A percentile compares a stretch with the other conserved stretches of the same genome.
These are phyloP conservation scores for Balaeniceps rex DNA, from an alignment of 2,113 vertebrate genomes.

Conservation along the genomic window DNA sequence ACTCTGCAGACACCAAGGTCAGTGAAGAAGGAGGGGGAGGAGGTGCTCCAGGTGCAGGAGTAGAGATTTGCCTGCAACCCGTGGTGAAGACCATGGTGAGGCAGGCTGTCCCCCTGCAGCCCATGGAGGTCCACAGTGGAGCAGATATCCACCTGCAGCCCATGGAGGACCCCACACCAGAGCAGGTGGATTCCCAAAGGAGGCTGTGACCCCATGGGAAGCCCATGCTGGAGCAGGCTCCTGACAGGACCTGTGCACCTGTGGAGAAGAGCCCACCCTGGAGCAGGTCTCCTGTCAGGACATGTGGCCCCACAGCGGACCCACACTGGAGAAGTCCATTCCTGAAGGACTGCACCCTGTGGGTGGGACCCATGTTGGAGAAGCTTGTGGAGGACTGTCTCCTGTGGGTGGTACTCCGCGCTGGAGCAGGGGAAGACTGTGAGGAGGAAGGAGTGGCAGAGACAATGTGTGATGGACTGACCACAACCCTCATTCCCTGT, in stretches of 20 bases:
- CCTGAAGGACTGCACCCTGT: neutral
- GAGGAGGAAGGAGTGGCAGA: neutral
- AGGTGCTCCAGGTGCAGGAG: rapidly evolving
- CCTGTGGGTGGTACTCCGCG: neutral
- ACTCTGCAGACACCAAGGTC: neutral
- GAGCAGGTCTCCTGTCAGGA: neutral
- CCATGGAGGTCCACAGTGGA: neutral
- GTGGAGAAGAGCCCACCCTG: rapidly evolving
- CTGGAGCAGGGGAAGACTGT: neutral
- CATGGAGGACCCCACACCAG: rapidly evolving
- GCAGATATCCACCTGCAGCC: neutral
- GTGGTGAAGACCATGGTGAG: no score
- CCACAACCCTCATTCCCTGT: neutral
- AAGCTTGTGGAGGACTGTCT: neutral
- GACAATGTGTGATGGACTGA: neutral
- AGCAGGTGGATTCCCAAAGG: neutral
- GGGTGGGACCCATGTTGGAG: neutral
- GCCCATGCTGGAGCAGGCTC: neutral
- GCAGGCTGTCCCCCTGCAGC: neutral
- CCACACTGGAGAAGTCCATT: neutral
- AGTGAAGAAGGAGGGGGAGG: neutral
- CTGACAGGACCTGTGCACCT: neutral
- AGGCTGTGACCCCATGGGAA: neutral
- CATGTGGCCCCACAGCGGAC: rapidly evolving
- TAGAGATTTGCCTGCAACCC: neutral